phyloP scores from a whole-genome alignment of 2,113 vertebrate genomes.

The Oncorhynchus nerka region DNA sequence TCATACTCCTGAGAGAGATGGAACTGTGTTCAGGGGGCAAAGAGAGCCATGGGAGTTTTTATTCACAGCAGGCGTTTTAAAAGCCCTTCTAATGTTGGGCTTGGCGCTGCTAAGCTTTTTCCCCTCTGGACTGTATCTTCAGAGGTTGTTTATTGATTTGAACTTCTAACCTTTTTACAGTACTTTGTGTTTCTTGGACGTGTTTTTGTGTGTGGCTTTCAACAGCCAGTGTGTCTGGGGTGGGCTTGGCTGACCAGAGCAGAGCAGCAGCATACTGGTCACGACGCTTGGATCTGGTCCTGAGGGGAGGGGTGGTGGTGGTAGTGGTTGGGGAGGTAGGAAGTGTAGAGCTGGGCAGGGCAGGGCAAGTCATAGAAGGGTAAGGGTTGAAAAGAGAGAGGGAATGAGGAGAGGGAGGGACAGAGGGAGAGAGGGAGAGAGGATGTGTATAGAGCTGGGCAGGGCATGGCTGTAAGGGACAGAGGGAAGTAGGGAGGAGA shows the following conservation, averaged over 20 bases:
- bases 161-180: conserved; percentile 55
- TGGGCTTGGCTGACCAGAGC: conserved; percentile 20
- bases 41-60: conserved; percentile 38
- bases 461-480: background rate
- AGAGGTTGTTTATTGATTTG: conserved; percentile 57
- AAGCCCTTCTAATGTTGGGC: conserved; percentile 26
- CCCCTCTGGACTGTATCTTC: conserved; percentile 44
- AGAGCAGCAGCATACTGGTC: conserved; percentile 27
- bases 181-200: conserved; percentile 29
- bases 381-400: conserved; percentile 44
- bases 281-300: conserved; percentile 22
- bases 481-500: conserved; percentile 33
- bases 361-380: conserved; percentile 48
- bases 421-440: conserved; percentile 13
- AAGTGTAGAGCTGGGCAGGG: background rate
- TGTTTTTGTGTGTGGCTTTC: conserved; percentile 24
- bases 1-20: conserved; percentile 35
- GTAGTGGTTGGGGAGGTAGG: background rate
- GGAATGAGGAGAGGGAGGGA: conserved; percentile 37
- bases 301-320: background rate
- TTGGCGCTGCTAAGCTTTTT: conserved; percentile 39
- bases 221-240: conserved; percentile 16
- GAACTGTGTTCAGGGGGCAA: conserved; percentile 2
- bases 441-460: too few species aligned
- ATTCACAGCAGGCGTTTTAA: conserved; percentile 38